phyloP scores from a whole-genome alignment of 2,113 vertebrate species.

The Camelus dromedarius region DNA sequence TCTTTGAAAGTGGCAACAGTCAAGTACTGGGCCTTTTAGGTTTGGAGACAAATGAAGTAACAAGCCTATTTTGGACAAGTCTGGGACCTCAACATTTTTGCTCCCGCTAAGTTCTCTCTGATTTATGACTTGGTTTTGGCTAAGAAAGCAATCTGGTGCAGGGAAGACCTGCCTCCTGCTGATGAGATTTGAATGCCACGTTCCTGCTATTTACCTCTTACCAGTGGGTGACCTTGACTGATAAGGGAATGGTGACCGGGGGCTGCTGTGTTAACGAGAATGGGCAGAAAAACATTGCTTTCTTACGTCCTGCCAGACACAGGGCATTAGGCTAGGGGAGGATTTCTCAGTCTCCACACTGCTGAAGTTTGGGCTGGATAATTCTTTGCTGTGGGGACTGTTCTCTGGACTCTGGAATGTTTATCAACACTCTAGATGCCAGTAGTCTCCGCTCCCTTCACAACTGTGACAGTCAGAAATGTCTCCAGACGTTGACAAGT shows the following conservation, averaged over 20 bases:
- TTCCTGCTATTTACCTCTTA: not conserved
- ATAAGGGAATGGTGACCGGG: not conserved
- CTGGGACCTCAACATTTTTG: not conserved
- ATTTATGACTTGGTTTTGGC: not conserved
- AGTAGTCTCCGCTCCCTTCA: not conserved
- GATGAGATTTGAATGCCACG: not conserved
- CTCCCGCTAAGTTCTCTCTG: not conserved
- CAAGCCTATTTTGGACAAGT: not conserved
- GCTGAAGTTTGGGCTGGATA: not conserved
- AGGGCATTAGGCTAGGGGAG: not conserved
- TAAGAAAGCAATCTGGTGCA: not conserved
- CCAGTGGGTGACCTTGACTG: not conserved
- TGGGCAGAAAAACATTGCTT: not conserved
- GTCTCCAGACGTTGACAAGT: not conserved
- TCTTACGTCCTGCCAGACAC: not conserved
- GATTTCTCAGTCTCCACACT: not conserved
- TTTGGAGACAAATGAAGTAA: not conserved
- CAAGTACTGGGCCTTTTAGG: not conserved
- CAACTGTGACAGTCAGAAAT: not conserved
- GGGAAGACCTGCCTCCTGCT: not conserved
- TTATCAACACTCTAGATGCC: not conserved
- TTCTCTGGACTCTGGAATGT: not conserved
- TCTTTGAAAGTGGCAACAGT: not conserved
- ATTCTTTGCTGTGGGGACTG: not conserved
- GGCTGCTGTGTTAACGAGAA: not conserved